Base-by-base conservation (phyloP, 2,113 vertebrate genomes). In the Girardinichthys multiradiatus region DNA sequence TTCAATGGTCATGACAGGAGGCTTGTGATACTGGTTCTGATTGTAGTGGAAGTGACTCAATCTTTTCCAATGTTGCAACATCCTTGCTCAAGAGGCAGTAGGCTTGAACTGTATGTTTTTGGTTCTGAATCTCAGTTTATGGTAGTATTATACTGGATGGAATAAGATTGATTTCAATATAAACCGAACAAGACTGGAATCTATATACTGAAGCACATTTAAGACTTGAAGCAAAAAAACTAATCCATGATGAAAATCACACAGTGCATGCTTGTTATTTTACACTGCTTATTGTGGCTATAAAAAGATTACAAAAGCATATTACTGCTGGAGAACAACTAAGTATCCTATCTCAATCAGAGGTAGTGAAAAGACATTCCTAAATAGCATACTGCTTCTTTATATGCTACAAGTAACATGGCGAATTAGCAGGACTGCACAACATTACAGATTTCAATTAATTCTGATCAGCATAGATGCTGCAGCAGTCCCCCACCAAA, bases 381-480 rank as follows among this genome's bases (percentile, higher is more conserved):
- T 94, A 93, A 94, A 94, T 91, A 92, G 90, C 87, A 87, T 48
- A 88, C 82, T 74, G 87, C 89, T 90, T 85, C 89, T 90, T 91
- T 89, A 88, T 91, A 91, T 90, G 87, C 92, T 84, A 87, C 90
- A 78, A 86, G 93, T 88, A 92, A 90, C 88, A 68, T 72, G n/a
- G 87, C 83, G 83, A 93, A 93, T 95, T 94, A 94, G 94, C 92
- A 70, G 79, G 70, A 90, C 93, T 89, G 92, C 91, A 91, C 90
- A 94, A 92, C 92, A 87, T 91, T 87, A 87, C 88, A 89, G 90
- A 93, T 93, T 93, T 93, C 93, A 94, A 94, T 94, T 94, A 93
- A 94, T 94, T 94, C 89, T 83, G 90, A 92, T 94, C 86, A 87
- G 87, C 92, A 89, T 93, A 95, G 93, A 94, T 94, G 94, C 93